Percentiles rank a stretch among this genome's conserved stretches.
phyloP scores from a whole-genome alignment of 2,113 vertebrate genomes.

The Neotoma lepida region DNA sequence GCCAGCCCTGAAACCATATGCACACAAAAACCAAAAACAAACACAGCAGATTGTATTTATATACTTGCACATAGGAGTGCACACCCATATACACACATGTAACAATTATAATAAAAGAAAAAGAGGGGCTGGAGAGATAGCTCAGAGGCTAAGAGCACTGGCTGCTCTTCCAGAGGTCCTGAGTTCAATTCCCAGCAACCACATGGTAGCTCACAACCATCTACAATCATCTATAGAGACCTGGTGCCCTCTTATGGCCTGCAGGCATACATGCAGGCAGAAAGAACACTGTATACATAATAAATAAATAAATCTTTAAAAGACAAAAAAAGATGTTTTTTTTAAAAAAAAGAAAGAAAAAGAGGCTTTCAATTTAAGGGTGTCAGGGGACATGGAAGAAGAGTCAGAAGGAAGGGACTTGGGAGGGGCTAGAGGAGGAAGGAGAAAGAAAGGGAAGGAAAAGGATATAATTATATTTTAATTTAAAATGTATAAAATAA shows the following conservation, averaged over 20 bases:
- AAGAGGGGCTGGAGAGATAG: too few relatives aligned
- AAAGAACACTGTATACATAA: too few relatives aligned
- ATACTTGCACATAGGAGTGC: background rate
- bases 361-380: background rate
- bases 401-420: background rate
- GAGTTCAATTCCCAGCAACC: too few relatives aligned
- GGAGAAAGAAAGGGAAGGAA: background rate
- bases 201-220: too few relatives aligned
- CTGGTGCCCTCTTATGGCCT: too few relatives aligned
- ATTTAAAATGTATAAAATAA: background rate
- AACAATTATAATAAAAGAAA: background rate
- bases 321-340: too few relatives aligned
- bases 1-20: background rate
- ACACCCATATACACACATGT: background rate
- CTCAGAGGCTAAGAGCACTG: too few relatives aligned
- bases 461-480: background rate
- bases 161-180: too few relatives aligned
- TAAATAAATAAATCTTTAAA: too few relatives aligned
- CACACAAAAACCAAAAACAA: background rate
- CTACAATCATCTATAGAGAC: too few relatives aligned
- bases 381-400: background rate
- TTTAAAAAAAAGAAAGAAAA: too few relatives aligned
- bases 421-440: background rate
- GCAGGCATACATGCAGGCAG: too few relatives aligned
- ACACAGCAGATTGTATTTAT: background rate